phyloP scores from a whole-genome alignment of 2,797 vertebrate species.

The Ibycter americanus region DNA sequence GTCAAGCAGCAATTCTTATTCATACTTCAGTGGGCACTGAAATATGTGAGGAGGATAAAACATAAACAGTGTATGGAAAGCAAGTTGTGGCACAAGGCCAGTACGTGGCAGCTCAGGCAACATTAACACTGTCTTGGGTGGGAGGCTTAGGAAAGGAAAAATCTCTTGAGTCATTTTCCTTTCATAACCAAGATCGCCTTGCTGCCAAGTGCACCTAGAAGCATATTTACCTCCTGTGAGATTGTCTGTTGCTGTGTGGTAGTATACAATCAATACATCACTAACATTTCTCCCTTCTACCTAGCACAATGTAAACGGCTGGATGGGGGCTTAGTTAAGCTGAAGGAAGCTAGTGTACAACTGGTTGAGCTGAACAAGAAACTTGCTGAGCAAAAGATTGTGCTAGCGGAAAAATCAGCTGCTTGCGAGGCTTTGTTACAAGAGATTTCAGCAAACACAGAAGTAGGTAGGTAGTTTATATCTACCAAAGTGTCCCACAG shows the following conservation, averaged over 20 bases:
- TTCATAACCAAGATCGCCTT: neutral
- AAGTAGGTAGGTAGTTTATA: conserved; percentile 78
- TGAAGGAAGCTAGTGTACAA: conserved; percentile 90
- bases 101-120: neutral
- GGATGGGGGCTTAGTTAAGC: conserved; percentile 91
- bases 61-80: neutral
- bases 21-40: neutral
- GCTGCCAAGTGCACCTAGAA: neutral
- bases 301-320: conserved; percentile 90
- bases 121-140: neutral
- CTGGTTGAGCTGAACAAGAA: conserved; percentile 89
- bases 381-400: conserved; percentile 91
- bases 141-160: neutral
- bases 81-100: neutral
- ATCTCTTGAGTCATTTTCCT: neutral
- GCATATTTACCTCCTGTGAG: neutral
- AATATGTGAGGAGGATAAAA: neutral
- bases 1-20: neutral
- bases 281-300: neutral
- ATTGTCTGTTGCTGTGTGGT: neutral
- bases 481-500: neutral
- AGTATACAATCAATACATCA: neutral
- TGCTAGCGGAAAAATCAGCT: conserved; percentile 89
- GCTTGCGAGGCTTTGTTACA: conserved; percentile 88
- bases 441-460: conserved; percentile 87